Evolutionary conservation across 2,888 invertebrate genomes (phyloP).

Genomic region (Drosophila fulvimacula): DNA sequence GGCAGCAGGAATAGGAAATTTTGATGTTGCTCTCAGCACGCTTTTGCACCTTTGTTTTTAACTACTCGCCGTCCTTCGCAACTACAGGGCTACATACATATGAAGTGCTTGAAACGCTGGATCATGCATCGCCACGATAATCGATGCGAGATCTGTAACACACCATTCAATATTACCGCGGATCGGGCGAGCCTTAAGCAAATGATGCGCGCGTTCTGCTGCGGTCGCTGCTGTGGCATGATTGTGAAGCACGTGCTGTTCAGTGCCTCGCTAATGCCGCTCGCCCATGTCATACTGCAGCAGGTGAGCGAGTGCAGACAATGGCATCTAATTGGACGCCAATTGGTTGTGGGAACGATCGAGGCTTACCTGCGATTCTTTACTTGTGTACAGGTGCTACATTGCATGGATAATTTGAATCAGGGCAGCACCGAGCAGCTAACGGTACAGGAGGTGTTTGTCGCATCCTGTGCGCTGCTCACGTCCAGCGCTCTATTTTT

Average conservation of each 20-base stretch:
- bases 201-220: conserved; percentile 78
- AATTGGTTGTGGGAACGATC: conserved; percentile 11
- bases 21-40: too few species aligned
- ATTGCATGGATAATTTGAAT: conserved; percentile 82
- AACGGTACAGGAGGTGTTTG: conserved; percentile 69
- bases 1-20: background rate
- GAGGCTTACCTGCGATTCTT: conserved; percentile 51
- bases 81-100: conserved; percentile 79
- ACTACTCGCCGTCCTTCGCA: background rate
- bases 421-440: conserved; percentile 70
- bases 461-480: conserved; percentile 73
- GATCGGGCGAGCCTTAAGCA: conserved; percentile 71
- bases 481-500: conserved; percentile 83
- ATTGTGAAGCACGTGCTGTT: conserved; percentile 80
- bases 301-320: conserved; percentile 62
- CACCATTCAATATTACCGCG: conserved; percentile 64
- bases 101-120: conserved; percentile 82
- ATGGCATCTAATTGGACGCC: conserved; percentile 10
- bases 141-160: conserved; percentile 82
- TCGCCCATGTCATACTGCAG: conserved; percentile 81
- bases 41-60: background rate
- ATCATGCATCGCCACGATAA: conserved; percentile 78
- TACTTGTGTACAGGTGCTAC: conserved; percentile 72
- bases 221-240: conserved; percentile 77
- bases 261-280: conserved; percentile 78